Evolutionary conservation across 2,797 vertebrate species (phyloP).

Genomic region (Aythya fuligula): DNA sequence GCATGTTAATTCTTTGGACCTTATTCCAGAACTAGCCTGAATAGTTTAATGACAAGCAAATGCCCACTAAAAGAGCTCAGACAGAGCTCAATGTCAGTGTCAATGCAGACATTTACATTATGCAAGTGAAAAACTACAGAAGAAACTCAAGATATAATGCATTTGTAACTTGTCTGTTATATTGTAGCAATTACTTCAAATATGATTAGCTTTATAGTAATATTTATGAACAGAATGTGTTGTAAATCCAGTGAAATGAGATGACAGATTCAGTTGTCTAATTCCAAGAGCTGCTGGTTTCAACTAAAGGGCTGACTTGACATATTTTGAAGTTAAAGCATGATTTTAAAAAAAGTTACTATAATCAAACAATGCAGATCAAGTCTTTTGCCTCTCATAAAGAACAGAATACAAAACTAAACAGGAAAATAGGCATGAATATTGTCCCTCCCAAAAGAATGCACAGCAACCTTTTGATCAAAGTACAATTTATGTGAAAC

Average conservation of each 20-base stretch:
- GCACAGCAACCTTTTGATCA: background rate
- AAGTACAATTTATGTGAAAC: background rate
- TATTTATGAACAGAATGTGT: background rate
- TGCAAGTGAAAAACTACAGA: background rate
- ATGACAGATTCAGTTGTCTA: background rate
- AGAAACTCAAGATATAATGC: background rate
- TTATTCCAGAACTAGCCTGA: background rate
- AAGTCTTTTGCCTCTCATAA: background rate
- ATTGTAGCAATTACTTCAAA: background rate
- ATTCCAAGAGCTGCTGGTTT: background rate
- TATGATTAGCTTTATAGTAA: background rate
- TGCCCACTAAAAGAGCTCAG: background rate
- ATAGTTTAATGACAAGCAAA: background rate
- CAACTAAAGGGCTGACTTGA: background rate
- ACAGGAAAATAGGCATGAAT: background rate
- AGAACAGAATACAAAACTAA: background rate
- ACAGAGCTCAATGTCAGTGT: background rate
- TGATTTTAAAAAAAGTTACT: accelerated
- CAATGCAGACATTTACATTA: background rate
- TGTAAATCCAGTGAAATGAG: background rate
- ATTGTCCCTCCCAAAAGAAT: background rate
- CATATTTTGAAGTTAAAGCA: background rate
- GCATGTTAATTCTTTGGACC: background rate
- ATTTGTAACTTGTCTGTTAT: background rate
- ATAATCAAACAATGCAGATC: background rate